phyloP scores from a whole-genome alignment of 2,888 invertebrate genomes.

The Ischnus inquisitorius region DNA sequence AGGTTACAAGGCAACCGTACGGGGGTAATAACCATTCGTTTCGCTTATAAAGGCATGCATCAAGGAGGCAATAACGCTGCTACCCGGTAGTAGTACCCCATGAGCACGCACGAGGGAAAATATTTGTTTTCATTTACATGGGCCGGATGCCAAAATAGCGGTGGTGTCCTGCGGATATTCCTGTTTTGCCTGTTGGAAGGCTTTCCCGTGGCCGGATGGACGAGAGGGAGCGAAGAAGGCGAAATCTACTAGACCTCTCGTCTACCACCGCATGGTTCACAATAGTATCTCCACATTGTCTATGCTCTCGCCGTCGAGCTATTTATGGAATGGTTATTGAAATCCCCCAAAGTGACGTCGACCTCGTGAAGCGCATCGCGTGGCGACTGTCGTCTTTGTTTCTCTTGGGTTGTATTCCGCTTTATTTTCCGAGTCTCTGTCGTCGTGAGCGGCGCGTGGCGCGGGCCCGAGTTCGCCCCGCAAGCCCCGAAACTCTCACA shows the following conservation, averaged over 20 bases:
- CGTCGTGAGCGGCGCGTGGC: slow-evolving; percentile 52
- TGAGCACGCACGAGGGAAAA: slow-evolving; percentile 73
- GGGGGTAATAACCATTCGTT: slow-evolving; percentile 83
- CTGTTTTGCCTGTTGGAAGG: slow-evolving; percentile 52
- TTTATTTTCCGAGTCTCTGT: slow-evolving; percentile 36
- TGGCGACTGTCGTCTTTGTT: background rate
- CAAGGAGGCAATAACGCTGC: slow-evolving; percentile 81
- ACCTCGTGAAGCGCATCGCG: slow-evolving; percentile 74
- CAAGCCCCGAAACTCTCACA: background rate
- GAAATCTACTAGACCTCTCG: slow-evolving; percentile 55
- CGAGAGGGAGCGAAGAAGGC: slow-evolving; percentile 24
- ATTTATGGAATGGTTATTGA: slow-evolving; percentile 83
- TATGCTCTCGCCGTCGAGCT: slow-evolving; percentile 74
- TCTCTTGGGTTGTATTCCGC: background rate
- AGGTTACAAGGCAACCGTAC: slow-evolving; percentile 34
- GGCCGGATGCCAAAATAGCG: slow-evolving; percentile 81
- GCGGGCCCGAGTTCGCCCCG: slow-evolving; percentile 41
- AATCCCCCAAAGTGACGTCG: slow-evolving; percentile 76
- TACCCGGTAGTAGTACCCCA: slow-evolving; percentile 16
- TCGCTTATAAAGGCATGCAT: slow-evolving; percentile 83
- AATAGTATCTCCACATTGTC: background rate
- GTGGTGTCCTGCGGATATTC: slow-evolving; percentile 19
- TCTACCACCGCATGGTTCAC: slow-evolving; percentile 32
- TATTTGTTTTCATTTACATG: slow-evolving; percentile 84
- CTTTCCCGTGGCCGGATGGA: slow-evolving; percentile 43